Conservation (phyloP, 2,888 invertebrate genomes). For the Quadriops clusia region DNA sequence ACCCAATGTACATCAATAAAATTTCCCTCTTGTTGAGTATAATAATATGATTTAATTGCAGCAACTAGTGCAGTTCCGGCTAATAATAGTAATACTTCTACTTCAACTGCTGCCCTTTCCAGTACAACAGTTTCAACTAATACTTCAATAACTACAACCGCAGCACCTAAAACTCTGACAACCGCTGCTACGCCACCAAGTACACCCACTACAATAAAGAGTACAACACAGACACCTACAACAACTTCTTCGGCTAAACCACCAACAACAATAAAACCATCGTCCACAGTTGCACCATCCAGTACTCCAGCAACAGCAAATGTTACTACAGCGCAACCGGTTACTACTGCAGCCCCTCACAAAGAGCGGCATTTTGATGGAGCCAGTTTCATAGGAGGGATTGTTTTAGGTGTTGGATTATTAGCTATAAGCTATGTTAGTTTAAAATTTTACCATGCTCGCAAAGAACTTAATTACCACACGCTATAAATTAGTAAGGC, state of each 20-base stretch:
- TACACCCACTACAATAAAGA: conserved; percentile 11
- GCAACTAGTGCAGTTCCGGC: too few species aligned
- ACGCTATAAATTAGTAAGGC: too few species aligned
- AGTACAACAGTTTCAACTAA: conserved; percentile 16
- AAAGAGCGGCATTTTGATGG: conserved; percentile 52
- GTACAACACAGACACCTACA: conserved; percentile 14
- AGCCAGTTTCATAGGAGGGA: conserved; percentile 74
- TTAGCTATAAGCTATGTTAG: conserved; percentile 72
- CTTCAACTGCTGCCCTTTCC: conserved; percentile 15
- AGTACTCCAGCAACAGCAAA: conserved; percentile 18
- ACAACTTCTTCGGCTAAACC: conserved; percentile 25
- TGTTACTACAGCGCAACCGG: conserved; percentile 17
- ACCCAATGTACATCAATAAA: too few species aligned
- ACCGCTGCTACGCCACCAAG: conserved; percentile 13
- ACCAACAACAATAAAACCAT: conserved; percentile 23
- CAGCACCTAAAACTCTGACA: conserved; percentile 10
- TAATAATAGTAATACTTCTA: too few species aligned
- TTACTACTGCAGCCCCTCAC: conserved; percentile 17
- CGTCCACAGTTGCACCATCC: conserved; percentile 13
- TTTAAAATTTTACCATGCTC: conserved; percentile 78
- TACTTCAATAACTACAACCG: conserved; percentile 18
- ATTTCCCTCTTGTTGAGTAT: too few species aligned
- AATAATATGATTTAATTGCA: too few species aligned
- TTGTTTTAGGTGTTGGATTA: conserved; percentile 66
- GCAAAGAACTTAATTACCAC: conserved; percentile 77